Evolutionary conservation across 2,113 vertebrate genomes (phyloP).

Genomic region (Hystrix cristata): DNA sequence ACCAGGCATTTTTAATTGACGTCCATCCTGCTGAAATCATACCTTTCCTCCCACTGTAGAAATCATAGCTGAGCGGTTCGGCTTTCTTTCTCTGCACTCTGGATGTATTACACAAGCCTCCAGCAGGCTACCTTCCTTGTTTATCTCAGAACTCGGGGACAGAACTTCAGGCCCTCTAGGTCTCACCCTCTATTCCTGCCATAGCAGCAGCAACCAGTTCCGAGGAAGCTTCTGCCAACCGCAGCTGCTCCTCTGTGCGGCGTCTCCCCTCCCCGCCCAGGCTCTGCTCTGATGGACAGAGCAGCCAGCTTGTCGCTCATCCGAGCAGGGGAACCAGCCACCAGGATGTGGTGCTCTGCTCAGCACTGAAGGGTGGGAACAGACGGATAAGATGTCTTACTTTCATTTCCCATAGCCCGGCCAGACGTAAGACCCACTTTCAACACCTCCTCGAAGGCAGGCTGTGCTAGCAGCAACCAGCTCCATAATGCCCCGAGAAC

Average conservation of each 20-base stretch:
- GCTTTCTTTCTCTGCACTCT: not conserved
- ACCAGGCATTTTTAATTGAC: not conserved
- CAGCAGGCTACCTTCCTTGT: not conserved
- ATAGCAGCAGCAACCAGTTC: not conserved
- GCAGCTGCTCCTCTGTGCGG: too few relatives aligned
- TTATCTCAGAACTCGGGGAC: not conserved
- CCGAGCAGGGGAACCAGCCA: not conserved
- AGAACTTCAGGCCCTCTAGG: not conserved
- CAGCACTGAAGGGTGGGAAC: not conserved
- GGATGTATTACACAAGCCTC: not conserved
- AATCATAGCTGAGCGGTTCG: not conserved
- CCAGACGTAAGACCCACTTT: not conserved
- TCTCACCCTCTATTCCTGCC: too few relatives aligned
- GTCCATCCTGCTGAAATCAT: not conserved
- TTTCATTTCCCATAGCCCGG: not conserved
- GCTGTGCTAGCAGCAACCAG: not conserved
- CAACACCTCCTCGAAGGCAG: not conserved
- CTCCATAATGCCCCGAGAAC: fast-evolving
- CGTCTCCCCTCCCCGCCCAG: not conserved
- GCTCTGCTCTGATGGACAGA: fast-evolving
- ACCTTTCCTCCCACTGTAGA: not conserved
- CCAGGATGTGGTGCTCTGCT: not conserved
- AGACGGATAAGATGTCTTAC: not conserved
- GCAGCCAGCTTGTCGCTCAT: not conserved
- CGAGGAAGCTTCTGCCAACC: not conserved